Percentiles rank a stretch among this genome's conserved stretches.
phyloP scores from a whole-genome alignment of 2,797 vertebrate genomes.

The Odontamblyopus rebecca region DNA sequence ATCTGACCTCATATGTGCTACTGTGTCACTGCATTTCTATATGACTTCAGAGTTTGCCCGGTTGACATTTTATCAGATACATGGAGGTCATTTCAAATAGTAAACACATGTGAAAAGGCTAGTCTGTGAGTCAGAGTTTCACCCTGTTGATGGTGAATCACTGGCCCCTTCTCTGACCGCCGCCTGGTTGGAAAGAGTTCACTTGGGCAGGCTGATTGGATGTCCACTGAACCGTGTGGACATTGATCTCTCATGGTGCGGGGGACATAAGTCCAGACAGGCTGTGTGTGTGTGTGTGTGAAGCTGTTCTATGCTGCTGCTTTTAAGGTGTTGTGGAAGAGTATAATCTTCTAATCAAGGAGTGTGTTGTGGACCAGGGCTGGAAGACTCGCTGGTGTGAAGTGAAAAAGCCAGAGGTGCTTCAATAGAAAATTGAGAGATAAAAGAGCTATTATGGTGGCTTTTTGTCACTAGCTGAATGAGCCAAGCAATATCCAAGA shows the following conservation, averaged over 20 bases:
- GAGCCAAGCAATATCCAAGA: constrained; percentile 12
- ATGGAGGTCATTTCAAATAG: constrained; percentile 27
- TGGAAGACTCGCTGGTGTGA: constrained; percentile 1
- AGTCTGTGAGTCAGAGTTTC: constrained; percentile 6
- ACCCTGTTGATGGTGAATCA: constrained; percentile 28
- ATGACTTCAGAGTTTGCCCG: constrained; percentile 31
- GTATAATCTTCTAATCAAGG: constrained; percentile 26
- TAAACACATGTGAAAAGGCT: constrained; percentile 19
- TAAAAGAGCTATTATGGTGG: constrained; percentile 13
- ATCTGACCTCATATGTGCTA: too few species aligned
- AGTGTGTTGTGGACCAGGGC: constrained; percentile 2
- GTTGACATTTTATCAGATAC: constrained; percentile 6
- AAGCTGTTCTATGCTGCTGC: constrained; percentile 35
- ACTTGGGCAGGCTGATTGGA: constrained; percentile 48
- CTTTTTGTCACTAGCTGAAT: constrained; percentile 14
- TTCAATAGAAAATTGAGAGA: constrained; percentile 27
- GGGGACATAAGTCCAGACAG: constrained; percentile 38
- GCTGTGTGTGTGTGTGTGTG: constrained; percentile 22
- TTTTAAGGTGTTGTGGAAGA: constrained; percentile 22
- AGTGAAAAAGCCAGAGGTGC: constrained; percentile 17
- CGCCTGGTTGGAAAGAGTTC: constrained; percentile 46
- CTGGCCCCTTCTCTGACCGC: constrained; percentile 33
- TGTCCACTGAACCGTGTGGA: constrained; percentile 47
- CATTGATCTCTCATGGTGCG: constrained; percentile 57
- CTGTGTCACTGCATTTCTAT: constrained; percentile 22